These are phyloP conservation scores for Dinomys branickii DNA, from an alignment of 2,113 vertebrate species.

Conservation along the genomic window DNA sequence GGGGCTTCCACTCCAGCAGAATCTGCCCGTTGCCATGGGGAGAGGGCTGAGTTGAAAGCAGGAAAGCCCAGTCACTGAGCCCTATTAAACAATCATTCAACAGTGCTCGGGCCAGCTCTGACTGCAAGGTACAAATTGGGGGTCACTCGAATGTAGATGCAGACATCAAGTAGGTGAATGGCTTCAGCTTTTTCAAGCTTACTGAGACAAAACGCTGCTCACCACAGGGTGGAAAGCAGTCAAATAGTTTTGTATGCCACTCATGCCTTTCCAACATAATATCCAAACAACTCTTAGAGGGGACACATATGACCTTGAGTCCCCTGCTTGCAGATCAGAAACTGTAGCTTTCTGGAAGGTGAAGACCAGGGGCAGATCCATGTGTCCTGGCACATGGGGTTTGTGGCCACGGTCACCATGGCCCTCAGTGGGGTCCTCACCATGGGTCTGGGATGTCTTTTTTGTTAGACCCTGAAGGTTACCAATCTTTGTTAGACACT, in stretches of 20 bases:
- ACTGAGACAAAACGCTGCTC: not conserved
- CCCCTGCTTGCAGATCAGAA: not conserved
- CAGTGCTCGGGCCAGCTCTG: not conserved
- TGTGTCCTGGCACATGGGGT: not conserved
- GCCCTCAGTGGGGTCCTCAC: not conserved
- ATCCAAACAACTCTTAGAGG: not conserved
- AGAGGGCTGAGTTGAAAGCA: not conserved
- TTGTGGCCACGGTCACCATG: not conserved
- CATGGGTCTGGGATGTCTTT: not conserved
- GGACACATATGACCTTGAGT: too few species aligned
- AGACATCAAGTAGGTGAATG: not conserved
- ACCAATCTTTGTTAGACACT: not conserved
- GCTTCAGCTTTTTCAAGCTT: not conserved
- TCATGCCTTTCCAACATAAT: not conserved
- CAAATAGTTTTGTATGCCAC: not conserved
- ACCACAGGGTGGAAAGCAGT: not conserved
- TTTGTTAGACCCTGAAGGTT: not conserved
- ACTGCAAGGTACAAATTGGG: not conserved
- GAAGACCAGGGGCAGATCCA: not conserved
- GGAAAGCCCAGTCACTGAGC: not conserved
- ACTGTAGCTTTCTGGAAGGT: not conserved
- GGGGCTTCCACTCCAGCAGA: not conserved
- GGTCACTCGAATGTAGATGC: not conserved
- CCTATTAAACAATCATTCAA: not conserved
- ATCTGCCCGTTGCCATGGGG: not conserved